These are phyloP conservation scores for Trididemnum miniatum DNA, from an alignment of 23 tunicate species.

Conservation along the genomic window DNA sequence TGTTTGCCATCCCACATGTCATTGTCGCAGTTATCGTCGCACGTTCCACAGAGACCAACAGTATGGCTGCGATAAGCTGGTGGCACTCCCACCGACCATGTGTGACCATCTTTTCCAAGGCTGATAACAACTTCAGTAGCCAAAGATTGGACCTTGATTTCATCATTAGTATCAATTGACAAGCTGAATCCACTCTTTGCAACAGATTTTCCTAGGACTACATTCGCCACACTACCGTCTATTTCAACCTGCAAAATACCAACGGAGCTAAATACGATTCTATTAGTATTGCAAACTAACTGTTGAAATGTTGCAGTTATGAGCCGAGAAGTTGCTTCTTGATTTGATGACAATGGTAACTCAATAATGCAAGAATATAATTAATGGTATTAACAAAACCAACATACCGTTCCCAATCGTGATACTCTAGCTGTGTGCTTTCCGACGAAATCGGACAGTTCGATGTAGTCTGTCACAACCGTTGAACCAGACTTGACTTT, in stretches of 20 bases:
- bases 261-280: too few relatives aligned
- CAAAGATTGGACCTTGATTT: constrained; percentile 25
- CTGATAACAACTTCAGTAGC: constrained; percentile 46
- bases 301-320: background rate
- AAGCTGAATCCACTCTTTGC: constrained; percentile 46
- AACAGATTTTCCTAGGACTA: background rate
- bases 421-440: constrained; percentile 28
- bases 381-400: too few relatives aligned
- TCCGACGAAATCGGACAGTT: constrained; percentile 58
- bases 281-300: background rate
- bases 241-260: constrained; percentile 70
- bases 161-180: constrained; percentile 15
- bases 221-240: constrained; percentile 33
- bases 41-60: constrained; percentile 85
- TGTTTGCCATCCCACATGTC: constrained; percentile 70
- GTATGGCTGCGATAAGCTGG: constrained; percentile 50
- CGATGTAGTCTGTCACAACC: constrained; percentile 44
- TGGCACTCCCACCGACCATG: constrained; percentile 85
- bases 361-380: too few relatives aligned
- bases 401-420: constrained; percentile 45
- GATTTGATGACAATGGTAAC: too few relatives aligned
- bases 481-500: constrained; percentile 34
- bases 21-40: constrained; percentile 67
- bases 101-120: constrained; percentile 44
- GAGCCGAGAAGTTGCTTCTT: background rate